Evolutionary conservation across 2,113 vertebrate species (phyloP).

Genomic region (Picathartes gymnocephalus): DNA sequence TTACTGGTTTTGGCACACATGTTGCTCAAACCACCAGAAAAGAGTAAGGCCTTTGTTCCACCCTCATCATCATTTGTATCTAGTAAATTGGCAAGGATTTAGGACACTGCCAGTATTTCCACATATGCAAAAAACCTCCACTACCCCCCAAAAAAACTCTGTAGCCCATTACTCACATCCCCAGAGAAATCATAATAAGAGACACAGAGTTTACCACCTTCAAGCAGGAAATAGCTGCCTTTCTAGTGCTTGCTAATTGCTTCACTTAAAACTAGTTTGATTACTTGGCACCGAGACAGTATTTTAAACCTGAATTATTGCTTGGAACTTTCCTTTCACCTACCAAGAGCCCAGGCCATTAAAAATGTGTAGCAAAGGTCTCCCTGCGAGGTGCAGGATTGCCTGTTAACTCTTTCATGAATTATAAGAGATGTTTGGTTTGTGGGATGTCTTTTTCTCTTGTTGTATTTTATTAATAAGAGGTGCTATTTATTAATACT

Average conservation of each 20-base stretch:
- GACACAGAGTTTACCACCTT: constrained; percentile 39
- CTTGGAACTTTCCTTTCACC: constrained; percentile 59
- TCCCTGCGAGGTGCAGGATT: neutral
- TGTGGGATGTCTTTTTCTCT: neutral
- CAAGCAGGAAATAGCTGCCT: constrained; percentile 55
- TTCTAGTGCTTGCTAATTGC: constrained; percentile 63
- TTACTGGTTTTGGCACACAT: neutral
- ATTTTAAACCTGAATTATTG: constrained; percentile 42
- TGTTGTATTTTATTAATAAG: neutral
- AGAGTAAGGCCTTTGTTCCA: constrained; percentile 5
- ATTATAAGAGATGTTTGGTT: neutral
- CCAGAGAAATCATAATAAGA: constrained; percentile 47
- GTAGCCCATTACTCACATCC: constrained; percentile 19
- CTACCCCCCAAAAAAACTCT: neutral
- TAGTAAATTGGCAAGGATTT: neutral
- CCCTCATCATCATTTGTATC: neutral
- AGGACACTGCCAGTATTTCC: neutral
- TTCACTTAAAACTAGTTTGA: constrained; percentile 55
- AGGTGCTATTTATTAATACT: neutral
- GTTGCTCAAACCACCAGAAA: neutral
- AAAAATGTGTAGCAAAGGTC: constrained; percentile 51
- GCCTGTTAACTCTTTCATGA: constrained; percentile 8
- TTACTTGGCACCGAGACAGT: constrained; percentile 38
- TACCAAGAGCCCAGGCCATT: constrained; percentile 35
- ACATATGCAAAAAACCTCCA: neutral